Base-by-base conservation (phyloP, 2,113 vertebrate genomes). In the Siniperca knerii region DNA sequence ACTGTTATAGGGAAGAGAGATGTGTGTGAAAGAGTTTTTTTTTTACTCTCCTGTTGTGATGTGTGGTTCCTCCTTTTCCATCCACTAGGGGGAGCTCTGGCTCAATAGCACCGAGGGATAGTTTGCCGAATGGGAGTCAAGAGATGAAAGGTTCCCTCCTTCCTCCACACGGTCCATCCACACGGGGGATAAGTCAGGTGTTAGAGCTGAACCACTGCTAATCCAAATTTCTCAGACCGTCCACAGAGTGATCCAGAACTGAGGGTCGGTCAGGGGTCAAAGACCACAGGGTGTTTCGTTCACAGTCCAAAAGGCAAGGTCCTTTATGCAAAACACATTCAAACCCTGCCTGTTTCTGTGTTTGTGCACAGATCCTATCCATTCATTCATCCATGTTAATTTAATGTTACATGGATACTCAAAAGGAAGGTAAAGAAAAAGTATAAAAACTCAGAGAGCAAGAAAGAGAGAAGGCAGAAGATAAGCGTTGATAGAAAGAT, bases 101-200 rank as follows among this genome's bases (percentile, higher is more conserved):
- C 92, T 90, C 90, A 93, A 89, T 94, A 95, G 95, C 93, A 94
- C 95, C 95, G 75, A 78, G 83, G 90, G 79, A 83, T 73, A 84
- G 82, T 89, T 90, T 87, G 84, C 81, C 77, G 65, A 87, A 71
- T 77, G 76, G 65, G 90, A 89, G 86, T 82, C 82, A 75, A 73
- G 82, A 88, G 65, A 83, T 75, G 80, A 78, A 80, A 61, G 44
- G 73, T 60, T 54, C 65, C 68, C 16, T 77, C 69, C 46, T 70
- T 50, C 73, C 29, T 67, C 68, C 75, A 44, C 23, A 25, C 25
- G 18, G 68, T 78, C 80, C 75, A 21, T 79, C 87, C 84, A 82
- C 71, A 75, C 75, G 50, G 62, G 52, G 81, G 82, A 66, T 57
- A 33, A 83, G 61, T 89, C 85, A 70, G 76, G 85, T 69, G 77